These are phyloP conservation scores for Chrysina gloriosa DNA, from an alignment of 2,888 invertebrate genomes.

Conservation along the genomic window DNA sequence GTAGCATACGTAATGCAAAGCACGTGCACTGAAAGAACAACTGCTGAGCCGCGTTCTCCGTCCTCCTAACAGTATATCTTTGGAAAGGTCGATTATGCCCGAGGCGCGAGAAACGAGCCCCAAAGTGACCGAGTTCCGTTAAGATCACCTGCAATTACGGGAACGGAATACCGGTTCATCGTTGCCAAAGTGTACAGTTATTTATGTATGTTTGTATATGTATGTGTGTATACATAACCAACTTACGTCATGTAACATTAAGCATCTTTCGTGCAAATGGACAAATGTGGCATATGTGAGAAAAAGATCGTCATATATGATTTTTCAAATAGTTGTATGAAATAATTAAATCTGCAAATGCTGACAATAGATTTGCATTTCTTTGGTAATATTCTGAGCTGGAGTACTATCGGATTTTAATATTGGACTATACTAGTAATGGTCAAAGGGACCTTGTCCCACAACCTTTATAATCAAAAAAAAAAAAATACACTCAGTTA, in stretches of 20 bases:
- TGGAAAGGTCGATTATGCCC: slow-evolving; percentile 47
- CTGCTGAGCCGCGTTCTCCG: neutral
- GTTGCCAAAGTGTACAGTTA: slow-evolving; percentile 49
- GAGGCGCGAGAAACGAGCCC: slow-evolving; percentile 48
- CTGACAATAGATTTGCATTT: too few species aligned
- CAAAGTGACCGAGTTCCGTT: slow-evolving; percentile 49
- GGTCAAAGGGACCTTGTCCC: too few species aligned
- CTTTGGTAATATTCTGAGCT: too few species aligned
- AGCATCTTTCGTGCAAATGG: neutral
- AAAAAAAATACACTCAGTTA: too few species aligned
- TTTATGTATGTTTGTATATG: neutral
- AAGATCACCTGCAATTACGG: slow-evolving; percentile 48
- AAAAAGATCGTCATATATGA: too few species aligned
- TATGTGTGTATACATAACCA: neutral
- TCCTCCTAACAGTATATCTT: slow-evolving; percentile 45
- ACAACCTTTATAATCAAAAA: too few species aligned
- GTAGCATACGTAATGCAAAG: slow-evolving; percentile 20
- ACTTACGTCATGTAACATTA: neutral
- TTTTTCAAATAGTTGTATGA: too few species aligned
- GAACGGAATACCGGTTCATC: slow-evolving; percentile 50
- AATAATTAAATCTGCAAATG: too few species aligned
- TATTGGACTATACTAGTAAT: too few species aligned
- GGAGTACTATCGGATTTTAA: too few species aligned
- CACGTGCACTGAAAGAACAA: slow-evolving; percentile 21
- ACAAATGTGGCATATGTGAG: neutral